Percentiles rank a stretch among this genome's conserved stretches.
Conservation (phyloP, 2,888 invertebrate species). For the Balanococcus diminutus region DNA sequence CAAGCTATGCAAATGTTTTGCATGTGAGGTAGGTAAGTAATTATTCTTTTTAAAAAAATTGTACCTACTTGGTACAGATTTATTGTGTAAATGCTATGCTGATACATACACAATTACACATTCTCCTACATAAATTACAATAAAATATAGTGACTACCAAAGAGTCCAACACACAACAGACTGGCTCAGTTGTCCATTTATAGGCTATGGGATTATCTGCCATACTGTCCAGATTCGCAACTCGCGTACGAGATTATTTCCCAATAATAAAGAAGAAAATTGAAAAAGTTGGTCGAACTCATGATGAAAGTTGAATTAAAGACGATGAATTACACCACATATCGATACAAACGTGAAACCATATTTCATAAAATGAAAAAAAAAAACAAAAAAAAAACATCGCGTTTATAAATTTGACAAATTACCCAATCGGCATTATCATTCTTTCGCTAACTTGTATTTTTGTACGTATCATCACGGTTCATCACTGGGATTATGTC, state of each 20-base stretch:
- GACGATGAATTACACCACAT: background rate
- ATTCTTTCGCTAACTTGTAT: background rate
- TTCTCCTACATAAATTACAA: background rate
- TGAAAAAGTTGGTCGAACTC: background rate
- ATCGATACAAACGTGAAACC: background rate
- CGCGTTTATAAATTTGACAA: background rate
- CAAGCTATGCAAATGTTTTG: background rate
- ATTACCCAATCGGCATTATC: slow-evolving; percentile 4
- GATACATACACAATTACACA: too few relatives aligned
- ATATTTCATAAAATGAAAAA: background rate
- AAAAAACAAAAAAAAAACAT: background rate
- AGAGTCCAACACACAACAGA: too few relatives aligned
- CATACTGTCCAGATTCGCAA: too few relatives aligned
- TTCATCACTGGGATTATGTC: background rate
- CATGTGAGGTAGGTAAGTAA: background rate
- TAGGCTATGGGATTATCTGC: background rate
- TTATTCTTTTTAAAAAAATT: background rate
- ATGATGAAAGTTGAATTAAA: background rate
- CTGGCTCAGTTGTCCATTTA: background rate
- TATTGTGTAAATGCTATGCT: background rate
- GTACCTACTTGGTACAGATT: background rate
- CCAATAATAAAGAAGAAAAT: background rate
- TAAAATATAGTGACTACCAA: background rate
- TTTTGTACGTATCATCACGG: background rate
- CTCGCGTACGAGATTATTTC: background rate